Base-by-base conservation (phyloP, 2,113 vertebrate species). In the Nematolebias whitei region DNA sequence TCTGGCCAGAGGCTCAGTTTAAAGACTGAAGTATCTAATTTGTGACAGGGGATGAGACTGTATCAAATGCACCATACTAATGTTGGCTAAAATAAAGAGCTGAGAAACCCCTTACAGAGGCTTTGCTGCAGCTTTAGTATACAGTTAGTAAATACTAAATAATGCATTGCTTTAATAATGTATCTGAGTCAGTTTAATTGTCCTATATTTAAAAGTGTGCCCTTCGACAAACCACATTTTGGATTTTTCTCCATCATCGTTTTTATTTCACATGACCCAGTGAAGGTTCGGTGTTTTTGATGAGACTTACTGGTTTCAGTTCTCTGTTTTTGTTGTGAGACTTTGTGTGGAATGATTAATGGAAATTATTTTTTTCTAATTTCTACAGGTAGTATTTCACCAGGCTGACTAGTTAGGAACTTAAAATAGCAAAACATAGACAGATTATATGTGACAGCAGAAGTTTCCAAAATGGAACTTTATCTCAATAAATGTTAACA, bases 131-230 rank as follows among this genome's bases (percentile, higher is more conserved):
- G 48, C 61, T 63, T 55, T 50, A n/a, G 32, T 71, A 54, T 29
- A 64, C 45, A 56, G 15, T 45, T 20, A 32, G 80, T 71, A 84
- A 85, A 88, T 73, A 86, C 63, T 87, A 58, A 89, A 88, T 90
- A 80, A 84, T 88, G 76, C 68, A 90, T 24, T 47, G n/a, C 39
- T 74, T 74, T 79, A 73, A 78, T 78, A 74, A 76, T 63, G 79
- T 69, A 44, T 79, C 52, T 18, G 55, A 82, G 71, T 83, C 49
- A 13, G 70, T 71, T 29, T 26, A 13, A 41, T 47, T 38, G 23
- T 71, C 57, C 53, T 29, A 24, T 44, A 18, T 43, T 49, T 40
- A 35, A 35, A 54, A 19, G 39, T 14, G 47, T 15, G 0, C 19
- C 24, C 54, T 26, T n/a, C 7, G 41, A 26, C 38, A 35, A 26